phyloP scores from a whole-genome alignment of 2,797 vertebrate genomes.

The Pseudocheirus occidentalis region DNA sequence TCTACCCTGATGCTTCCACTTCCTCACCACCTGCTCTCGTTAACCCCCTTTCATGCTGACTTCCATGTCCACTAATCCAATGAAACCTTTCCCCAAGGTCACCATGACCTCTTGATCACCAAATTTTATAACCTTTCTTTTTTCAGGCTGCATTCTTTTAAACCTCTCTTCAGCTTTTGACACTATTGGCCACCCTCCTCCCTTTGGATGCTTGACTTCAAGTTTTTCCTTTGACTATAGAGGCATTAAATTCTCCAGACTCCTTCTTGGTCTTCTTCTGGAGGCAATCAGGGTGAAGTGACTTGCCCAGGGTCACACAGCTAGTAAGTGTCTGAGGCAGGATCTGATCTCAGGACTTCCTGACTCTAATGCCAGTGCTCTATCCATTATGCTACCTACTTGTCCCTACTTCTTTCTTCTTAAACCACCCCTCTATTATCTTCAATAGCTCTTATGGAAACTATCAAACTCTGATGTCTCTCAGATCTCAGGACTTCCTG shows the following conservation, averaged over 20 bases:
- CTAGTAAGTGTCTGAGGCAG: no score
- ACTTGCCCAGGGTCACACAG: no score
- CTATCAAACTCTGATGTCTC: background rate
- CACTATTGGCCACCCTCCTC: no score
- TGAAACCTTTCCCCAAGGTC: background rate
- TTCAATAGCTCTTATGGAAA: background rate
- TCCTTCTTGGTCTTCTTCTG: background rate
- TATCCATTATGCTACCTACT: background rate
- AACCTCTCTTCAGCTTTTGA: background rate
- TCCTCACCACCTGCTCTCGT: background rate
- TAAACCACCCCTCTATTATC: background rate
- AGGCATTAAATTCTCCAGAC: background rate
- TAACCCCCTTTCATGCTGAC: background rate
- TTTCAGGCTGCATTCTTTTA: background rate
- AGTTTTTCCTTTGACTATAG: background rate
- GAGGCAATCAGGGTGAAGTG: no score
- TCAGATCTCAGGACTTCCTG: no score
- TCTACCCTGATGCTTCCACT: background rate
- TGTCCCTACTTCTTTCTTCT: background rate
- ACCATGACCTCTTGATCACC: background rate
- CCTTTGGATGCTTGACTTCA: background rate
- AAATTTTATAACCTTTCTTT: background rate
- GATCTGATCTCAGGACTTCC: no score
- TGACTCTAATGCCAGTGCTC: background rate
- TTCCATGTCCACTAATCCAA: background rate